Conservation (phyloP, 2,888 invertebrate genomes). For the Megalurothrips usitatus region DNA sequence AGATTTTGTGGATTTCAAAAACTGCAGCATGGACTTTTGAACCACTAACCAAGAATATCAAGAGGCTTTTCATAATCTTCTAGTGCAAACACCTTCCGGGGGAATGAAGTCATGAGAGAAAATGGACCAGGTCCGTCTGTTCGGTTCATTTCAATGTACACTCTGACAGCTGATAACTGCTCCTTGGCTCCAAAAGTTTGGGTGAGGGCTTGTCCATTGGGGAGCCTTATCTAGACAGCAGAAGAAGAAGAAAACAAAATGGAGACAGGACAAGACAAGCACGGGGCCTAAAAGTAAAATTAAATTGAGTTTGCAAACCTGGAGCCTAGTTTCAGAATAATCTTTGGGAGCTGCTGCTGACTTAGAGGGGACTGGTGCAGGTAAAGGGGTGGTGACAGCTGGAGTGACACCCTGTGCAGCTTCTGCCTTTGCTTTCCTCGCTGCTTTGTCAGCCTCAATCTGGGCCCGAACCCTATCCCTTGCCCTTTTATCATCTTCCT, state of each 20-base stretch:
- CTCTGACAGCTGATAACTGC: slow-evolving; percentile 81
- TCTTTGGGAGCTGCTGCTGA: slow-evolving; percentile 49
- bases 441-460: slow-evolving; percentile 86
- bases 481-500: slow-evolving; percentile 80
- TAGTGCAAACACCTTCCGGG: slow-evolving; percentile 75
- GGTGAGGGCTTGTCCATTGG: slow-evolving; percentile 66
- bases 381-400: slow-evolving; percentile 40
- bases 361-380: slow-evolving; percentile 42
- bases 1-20: not conserved
- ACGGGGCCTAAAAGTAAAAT: not conserved
- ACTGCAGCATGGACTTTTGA: not conserved
- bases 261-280: not conserved
- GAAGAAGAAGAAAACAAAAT: not conserved
- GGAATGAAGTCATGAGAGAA: slow-evolving; percentile 86
- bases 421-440: slow-evolving; percentile 63
- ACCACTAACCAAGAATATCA: slow-evolving; percentile 65
- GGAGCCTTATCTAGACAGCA: slow-evolving; percentile 61
- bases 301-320: slow-evolving; percentile 45
- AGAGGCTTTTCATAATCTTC: slow-evolving; percentile 89
- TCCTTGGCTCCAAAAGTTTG: slow-evolving; percentile 82
- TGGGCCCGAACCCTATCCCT: slow-evolving; percentile 80
- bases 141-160: slow-evolving; percentile 81
- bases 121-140: slow-evolving; percentile 65
- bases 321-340: slow-evolving; percentile 65
- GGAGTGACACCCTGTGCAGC: slow-evolving; percentile 39